Conservation (phyloP, 2,888 invertebrate genomes). For the Drosophila paracracens region DNA sequence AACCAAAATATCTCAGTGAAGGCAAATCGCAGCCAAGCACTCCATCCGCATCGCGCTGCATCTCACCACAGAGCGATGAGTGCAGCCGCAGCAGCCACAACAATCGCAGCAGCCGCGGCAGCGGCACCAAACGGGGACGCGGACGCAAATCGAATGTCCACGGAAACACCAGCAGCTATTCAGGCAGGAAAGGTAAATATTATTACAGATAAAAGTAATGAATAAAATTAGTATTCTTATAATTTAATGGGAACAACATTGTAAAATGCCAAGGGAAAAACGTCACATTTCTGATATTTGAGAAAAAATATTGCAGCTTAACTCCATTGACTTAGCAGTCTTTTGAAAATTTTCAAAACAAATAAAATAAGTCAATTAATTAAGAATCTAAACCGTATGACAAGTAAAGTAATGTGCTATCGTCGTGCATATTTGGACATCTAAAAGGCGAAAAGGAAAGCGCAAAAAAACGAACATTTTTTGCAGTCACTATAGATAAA, state of each 20-base stretch:
- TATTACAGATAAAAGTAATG: neutral
- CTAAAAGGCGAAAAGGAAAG: slow-evolving; percentile 1
- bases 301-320: neutral
- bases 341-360: slow-evolving; percentile 1
- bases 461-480: neutral
- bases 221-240: neutral
- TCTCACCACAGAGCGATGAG: slow-evolving; percentile 92
- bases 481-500: neutral
- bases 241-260: neutral
- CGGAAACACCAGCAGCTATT: slow-evolving; percentile 70
- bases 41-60: slow-evolving; percentile 92
- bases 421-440: slow-evolving; percentile 23
- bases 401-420: slow-evolving; percentile 55
- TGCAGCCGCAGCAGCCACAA: slow-evolving; percentile 86
- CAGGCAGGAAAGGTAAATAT: slow-evolving; percentile 81
- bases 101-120: slow-evolving; percentile 60
- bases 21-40: slow-evolving; percentile 91
- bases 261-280: neutral
- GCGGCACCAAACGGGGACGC: slow-evolving; percentile 84
- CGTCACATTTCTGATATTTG: neutral
- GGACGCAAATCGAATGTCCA: slow-evolving; percentile 88
- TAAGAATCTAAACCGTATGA: slow-evolving; percentile 25
- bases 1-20: slow-evolving; percentile 94
- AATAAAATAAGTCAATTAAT: neutral
- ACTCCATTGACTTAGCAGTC: neutral